Percentiles rank a stretch among this genome's conserved stretches.
Conservation (phyloP, 1,140 invertebrate species). For the Coelopa frigida region DNA sequence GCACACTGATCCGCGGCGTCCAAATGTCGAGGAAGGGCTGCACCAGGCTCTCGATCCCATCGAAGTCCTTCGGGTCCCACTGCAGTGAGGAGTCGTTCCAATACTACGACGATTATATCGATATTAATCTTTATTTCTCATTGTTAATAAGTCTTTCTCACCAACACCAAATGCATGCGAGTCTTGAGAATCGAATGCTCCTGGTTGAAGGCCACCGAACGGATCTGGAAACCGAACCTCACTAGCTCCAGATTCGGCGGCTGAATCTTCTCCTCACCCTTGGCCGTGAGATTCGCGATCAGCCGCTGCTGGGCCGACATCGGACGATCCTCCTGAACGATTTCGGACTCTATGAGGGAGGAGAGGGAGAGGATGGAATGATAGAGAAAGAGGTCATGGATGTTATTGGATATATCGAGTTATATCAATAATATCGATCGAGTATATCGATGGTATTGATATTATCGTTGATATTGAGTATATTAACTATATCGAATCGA, state of each 20-base stretch:
- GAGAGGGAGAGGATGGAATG: too few species aligned
- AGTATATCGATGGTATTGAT: too few species aligned
- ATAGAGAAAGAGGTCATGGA: too few species aligned
- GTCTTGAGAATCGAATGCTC: constrained; percentile 20
- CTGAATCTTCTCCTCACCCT: constrained; percentile 22
- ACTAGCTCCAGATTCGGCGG: constrained; percentile 26
- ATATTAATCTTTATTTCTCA: too few species aligned
- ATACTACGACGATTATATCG: constrained; percentile 9
- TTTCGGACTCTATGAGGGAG: background rate
- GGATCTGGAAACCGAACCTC: constrained; percentile 29
- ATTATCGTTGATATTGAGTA: too few species aligned
- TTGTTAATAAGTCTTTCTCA: too few species aligned
- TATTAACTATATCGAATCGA: too few species aligned
- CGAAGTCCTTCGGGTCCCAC: constrained; percentile 25
- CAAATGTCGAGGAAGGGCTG: constrained; percentile 23
- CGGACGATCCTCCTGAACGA: constrained; percentile 11
- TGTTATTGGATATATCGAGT: too few species aligned
- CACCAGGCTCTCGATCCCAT: constrained; percentile 11
- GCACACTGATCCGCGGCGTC: constrained; percentile 23
- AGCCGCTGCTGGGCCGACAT: constrained; percentile 13
- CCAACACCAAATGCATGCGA: constrained; percentile 26
- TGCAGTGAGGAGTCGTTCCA: constrained; percentile 25
- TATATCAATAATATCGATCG: too few species aligned
- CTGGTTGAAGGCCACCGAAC: constrained; percentile 27
- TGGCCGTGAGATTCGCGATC: constrained; percentile 15